Evolutionary conservation across 2,113 vertebrate species (phyloP).

Genomic region (Rhynchopsitta pachyrhyncha): DNA sequence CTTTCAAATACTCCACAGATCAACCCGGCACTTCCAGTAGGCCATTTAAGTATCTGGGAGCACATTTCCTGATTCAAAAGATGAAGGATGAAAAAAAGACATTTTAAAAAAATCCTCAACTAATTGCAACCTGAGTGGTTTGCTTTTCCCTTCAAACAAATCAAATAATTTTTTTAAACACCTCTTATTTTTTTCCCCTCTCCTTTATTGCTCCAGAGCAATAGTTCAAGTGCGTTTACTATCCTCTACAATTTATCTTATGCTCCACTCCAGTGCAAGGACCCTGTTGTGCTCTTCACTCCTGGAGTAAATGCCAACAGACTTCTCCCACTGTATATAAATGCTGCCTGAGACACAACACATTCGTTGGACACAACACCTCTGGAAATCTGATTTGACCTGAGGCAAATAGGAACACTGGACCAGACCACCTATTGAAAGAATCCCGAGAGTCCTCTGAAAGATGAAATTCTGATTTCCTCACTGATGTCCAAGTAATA

Average conservation of each 20-base stretch:
- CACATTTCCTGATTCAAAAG: background rate
- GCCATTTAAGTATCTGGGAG: background rate
- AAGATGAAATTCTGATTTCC: background rate
- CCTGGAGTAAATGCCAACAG: background rate
- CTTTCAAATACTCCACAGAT: background rate
- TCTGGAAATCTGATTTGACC: background rate
- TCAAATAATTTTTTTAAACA: background rate
- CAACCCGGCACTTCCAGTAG: background rate
- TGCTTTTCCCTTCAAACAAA: background rate
- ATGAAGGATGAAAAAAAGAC: background rate
- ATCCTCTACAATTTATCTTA: background rate
- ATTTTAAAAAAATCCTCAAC: background rate
- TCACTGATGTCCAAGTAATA: background rate
- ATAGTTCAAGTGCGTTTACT: background rate
- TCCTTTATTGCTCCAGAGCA: background rate
- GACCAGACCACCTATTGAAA: background rate
- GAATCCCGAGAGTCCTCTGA: background rate
- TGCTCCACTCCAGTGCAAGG: background rate
- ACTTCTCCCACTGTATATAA: background rate
- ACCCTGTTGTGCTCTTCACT: background rate
- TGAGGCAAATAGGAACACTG: background rate
- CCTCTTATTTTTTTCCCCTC: accelerated
- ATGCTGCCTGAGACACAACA: background rate
- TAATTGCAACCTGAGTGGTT: background rate
- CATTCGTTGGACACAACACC: accelerated